Percentiles rank a stretch among this genome's conserved stretches.
Conservation (phyloP, 2,888 invertebrate species). For the Melanophora roralis region DNA sequence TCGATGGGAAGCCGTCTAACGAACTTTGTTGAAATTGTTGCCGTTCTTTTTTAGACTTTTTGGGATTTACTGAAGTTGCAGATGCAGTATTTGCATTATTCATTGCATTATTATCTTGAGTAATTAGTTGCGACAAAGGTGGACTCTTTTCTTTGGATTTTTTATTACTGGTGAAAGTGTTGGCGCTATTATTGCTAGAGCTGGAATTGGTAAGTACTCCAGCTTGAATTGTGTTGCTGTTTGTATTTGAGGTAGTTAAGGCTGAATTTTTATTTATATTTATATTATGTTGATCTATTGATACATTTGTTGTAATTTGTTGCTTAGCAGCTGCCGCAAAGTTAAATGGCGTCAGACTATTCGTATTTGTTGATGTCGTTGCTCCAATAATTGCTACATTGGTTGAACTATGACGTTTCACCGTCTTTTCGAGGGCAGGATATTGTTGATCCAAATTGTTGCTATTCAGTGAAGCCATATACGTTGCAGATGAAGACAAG, state of each 20-base stretch:
- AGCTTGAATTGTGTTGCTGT: not conserved
- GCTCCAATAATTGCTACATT: conserved; percentile 64
- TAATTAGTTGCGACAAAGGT: conserved; percentile 22
- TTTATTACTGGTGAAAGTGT: conserved; percentile 21
- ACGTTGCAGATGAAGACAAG: conserved; percentile 27
- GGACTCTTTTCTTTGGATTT: conserved; percentile 62
- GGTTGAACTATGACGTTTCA: conserved; percentile 74
- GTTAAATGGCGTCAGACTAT: conserved; percentile 57
- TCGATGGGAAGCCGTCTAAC: not conserved
- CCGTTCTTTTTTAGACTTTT: conserved; percentile 53
- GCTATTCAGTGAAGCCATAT: conserved; percentile 66
- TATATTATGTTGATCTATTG: conserved; percentile 22
- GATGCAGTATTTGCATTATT: conserved; percentile 2
- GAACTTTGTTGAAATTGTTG: conserved; percentile 30
- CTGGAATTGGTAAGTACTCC: conserved; percentile 31
- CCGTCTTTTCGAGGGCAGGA: conserved; percentile 77
- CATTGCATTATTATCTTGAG: conserved; percentile 11
- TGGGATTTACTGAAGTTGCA: conserved; percentile 36
- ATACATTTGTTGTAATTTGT: conserved; percentile 45
- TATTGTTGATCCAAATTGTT: conserved; percentile 76
- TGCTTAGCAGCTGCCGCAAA: conserved; percentile 66
- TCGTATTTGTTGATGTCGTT: conserved; percentile 22
- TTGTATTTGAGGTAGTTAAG: conserved; percentile 62
- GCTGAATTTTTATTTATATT: conserved; percentile 54
- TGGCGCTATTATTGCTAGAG: not conserved